Evolutionary conservation across 2,888 invertebrate genomes (phyloP).

Genomic region (Cyclophora punctaria): DNA sequence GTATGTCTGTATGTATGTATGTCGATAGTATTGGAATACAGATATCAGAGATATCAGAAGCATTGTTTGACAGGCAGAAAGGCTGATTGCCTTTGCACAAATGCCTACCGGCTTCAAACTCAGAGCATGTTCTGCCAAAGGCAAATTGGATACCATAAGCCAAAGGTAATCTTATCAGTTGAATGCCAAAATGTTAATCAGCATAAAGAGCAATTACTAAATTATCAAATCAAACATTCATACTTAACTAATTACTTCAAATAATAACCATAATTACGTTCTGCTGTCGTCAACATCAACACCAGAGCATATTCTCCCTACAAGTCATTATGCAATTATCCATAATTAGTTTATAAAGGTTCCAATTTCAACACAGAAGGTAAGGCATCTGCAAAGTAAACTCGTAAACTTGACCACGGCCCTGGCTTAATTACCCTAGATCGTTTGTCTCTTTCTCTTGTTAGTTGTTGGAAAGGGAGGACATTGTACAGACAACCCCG

Average conservation of each 20-base stretch:
- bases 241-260: background rate
- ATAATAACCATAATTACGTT: constrained; percentile 5
- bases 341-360: constrained; percentile 28
- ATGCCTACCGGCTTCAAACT: no score
- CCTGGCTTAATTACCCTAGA: constrained; percentile 42
- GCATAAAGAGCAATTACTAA: background rate
- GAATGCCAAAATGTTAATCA: no score
- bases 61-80: no score
- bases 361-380: constrained; percentile 22
- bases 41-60: no score
- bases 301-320: constrained; percentile 11
- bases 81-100: no score
- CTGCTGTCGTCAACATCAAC: constrained; percentile 8
- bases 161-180: no score
- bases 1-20: no score
- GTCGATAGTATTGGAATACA: no score
- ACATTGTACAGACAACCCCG: constrained; percentile 41
- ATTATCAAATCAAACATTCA: constrained; percentile 3
- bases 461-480: constrained; percentile 25
- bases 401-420: constrained; percentile 42
- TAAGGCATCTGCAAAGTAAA: constrained; percentile 26
- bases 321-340: constrained; percentile 32
- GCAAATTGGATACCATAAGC: no score
- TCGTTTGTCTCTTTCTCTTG: constrained; percentile 35
- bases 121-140: no score